phyloP scores from a whole-genome alignment of 2,113 vertebrate genomes.

The Egretta garzetta region DNA sequence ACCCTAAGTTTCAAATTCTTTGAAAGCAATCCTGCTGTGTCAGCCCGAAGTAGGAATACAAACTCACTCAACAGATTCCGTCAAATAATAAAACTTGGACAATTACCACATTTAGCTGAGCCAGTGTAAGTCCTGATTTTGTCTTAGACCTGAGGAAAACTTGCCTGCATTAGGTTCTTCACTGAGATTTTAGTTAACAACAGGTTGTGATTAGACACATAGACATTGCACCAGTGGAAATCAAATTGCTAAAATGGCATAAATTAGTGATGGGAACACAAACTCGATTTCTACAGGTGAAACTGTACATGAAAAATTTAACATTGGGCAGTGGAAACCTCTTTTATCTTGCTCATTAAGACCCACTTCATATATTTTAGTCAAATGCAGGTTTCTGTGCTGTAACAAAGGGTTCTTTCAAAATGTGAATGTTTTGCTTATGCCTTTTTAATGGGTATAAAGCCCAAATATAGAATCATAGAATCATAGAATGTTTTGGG shows the following conservation, averaged over 20 bases:
- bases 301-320: not conserved
- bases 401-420: not conserved
- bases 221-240: not conserved
- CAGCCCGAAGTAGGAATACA: not conserved
- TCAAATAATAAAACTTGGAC: not conserved
- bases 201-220: not conserved
- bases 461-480: not conserved
- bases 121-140: not conserved
- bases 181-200: not conserved
- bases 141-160: not conserved
- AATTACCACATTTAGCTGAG: not conserved
- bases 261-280: not conserved
- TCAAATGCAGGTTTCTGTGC: not conserved
- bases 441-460: not conserved
- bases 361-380: not conserved
- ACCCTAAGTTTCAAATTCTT: not conserved
- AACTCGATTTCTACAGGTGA: not conserved
- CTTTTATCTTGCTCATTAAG: not conserved
- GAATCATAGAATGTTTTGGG: too few relatives aligned
- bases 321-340: not conserved
- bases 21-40: not conserved
- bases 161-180: not conserved
- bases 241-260: not conserved
- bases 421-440: not conserved
- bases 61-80: not conserved